A percentile compares a stretch with the other conserved stretches of the same genome.
phyloP scores from a whole-genome alignment of 2,113 vertebrate genomes.

The Sorex fumeus region DNA sequence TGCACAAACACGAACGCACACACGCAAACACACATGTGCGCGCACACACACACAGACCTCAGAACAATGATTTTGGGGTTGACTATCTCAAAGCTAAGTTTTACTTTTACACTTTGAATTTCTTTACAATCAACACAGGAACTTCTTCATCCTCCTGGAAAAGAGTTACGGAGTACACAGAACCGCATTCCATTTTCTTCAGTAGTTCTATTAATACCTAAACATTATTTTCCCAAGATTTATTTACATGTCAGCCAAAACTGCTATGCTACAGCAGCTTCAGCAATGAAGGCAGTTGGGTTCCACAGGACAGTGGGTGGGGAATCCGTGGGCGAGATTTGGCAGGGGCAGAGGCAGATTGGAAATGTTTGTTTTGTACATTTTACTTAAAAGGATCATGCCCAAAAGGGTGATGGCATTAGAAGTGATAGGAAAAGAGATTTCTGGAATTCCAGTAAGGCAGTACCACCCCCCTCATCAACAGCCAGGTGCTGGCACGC shows the following conservation, averaged over 20 bases:
- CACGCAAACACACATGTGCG: no score
- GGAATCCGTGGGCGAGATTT: constrained; percentile 43
- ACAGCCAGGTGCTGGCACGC: neutral
- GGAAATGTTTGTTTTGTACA: constrained; percentile 21
- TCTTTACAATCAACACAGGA: constrained; percentile 11
- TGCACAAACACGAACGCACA: no score
- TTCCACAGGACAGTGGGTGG: neutral
- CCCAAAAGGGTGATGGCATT: neutral
- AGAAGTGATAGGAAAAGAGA: constrained; percentile 41
- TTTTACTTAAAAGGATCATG: constrained; percentile 44
- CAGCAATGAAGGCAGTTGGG: constrained; percentile 56
- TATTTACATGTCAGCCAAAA: constrained; percentile 31
- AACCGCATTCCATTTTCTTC: constrained; percentile 45
- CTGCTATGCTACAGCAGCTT: constrained; percentile 34
- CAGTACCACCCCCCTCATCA: neutral
- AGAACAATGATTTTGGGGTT: constrained; percentile 11
- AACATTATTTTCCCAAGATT: constrained; percentile 15
- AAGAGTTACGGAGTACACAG: neutral
- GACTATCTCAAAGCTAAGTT: constrained; percentile 5
- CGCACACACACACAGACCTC: no score
- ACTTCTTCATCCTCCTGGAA: constrained; percentile 1
- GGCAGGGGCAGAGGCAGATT: neutral
- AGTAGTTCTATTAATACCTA: constrained; percentile 11
- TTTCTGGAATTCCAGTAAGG: neutral
- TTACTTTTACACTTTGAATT: constrained; percentile 29